Conservation (phyloP, 37 sponge, comb jelly and placozoan species). For the Agelas oroides region DNA sequence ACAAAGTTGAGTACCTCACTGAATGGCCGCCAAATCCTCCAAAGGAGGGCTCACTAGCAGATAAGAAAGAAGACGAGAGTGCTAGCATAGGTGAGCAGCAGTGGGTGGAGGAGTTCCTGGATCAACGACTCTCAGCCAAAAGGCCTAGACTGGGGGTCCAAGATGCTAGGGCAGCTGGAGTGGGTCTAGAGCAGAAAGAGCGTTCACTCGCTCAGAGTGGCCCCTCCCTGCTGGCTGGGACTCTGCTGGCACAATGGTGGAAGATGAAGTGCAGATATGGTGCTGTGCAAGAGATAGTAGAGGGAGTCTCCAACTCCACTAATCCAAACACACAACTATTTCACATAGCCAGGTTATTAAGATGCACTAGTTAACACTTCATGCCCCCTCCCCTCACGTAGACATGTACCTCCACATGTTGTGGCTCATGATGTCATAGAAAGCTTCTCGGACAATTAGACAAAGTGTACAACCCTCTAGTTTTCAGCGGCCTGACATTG, state of each 20-base stretch:
- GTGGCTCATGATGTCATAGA: too few species aligned
- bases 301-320: not conserved
- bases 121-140: too few species aligned
- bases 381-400: too few species aligned
- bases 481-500: too few species aligned
- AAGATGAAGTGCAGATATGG: not conserved
- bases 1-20: slow-evolving; percentile 8
- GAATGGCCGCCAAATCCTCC: slow-evolving; percentile 43
- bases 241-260: slow-evolving; percentile 58
- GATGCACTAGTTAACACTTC: not conserved
- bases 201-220: not conserved
- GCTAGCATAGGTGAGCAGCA: too few species aligned
- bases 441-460: too few species aligned
- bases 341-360: slow-evolving; percentile 23
- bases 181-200: not conserved
- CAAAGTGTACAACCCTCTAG: too few species aligned
- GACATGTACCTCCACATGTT: too few species aligned
- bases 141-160: not conserved
- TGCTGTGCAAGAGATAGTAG: not conserved
- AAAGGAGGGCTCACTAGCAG: not conserved
- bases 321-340: slow-evolving; percentile 30
- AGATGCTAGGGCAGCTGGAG: not conserved
- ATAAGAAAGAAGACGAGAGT: not conserved
- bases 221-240: not conserved
- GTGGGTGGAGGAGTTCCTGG: too few species aligned